Evolutionary conservation across 2,888 invertebrate genomes (phyloP).

Genomic region (Netelia fuscicornis): DNA sequence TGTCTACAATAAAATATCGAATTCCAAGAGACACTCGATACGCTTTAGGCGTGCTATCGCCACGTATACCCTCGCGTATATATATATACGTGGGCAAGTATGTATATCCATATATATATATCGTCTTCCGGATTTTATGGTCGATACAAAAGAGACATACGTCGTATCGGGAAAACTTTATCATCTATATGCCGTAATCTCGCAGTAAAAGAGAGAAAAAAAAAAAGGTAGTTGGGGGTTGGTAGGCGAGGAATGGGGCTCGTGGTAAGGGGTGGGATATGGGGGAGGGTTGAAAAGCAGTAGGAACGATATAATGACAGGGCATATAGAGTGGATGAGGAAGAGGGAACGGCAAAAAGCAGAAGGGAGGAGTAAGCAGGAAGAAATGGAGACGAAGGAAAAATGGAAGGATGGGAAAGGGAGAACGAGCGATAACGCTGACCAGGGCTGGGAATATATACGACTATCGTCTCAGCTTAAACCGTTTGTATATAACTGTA

Average conservation of each 20-base stretch:
- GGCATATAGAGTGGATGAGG: constrained; percentile 51
- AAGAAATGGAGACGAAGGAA: constrained; percentile 36
- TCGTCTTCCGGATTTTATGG: constrained; percentile 74
- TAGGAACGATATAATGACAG: constrained; percentile 56
- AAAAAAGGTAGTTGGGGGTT: constrained; percentile 12
- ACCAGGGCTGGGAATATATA: constrained; percentile 64
- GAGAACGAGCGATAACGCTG: constrained; percentile 69
- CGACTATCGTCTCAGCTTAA: constrained; percentile 41
- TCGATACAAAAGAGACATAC: constrained; percentile 68
- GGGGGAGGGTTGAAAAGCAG: constrained; percentile 38
- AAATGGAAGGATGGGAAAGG: constrained; percentile 31
- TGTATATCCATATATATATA: constrained; percentile 34
- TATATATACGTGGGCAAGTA: constrained; percentile 22
- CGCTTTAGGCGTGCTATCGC: constrained; percentile 48
- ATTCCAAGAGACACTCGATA: constrained; percentile 66
- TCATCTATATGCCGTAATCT: constrained; percentile 73
- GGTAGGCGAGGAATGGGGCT: constrained; percentile 24
- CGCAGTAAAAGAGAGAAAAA: constrained; percentile 50
- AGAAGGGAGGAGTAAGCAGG: constrained; percentile 20
- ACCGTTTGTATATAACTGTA: neutral
- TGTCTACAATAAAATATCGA: constrained; percentile 71
- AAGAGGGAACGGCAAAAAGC: constrained; percentile 44
- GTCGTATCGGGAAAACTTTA: constrained; percentile 70
- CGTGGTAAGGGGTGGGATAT: constrained; percentile 36
- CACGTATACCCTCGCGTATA: neutral